A percentile compares a stretch with the other conserved stretches of the same genome.
phyloP scores from a whole-genome alignment of 2,113 vertebrate genomes.

The Scomber colias region DNA sequence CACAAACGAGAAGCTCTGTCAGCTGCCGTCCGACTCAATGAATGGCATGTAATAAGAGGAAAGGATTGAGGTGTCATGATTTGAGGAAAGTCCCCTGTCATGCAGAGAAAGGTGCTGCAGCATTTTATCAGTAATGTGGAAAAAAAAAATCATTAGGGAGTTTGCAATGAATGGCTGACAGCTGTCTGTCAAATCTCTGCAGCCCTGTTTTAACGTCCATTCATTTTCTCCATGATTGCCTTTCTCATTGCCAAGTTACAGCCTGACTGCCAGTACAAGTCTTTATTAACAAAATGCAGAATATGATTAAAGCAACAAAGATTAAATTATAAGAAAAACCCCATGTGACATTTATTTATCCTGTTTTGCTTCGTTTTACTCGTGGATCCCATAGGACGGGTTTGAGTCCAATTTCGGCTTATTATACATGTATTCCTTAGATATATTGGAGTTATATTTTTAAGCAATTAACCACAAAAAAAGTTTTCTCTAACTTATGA shows the following conservation, averaged over 20 bases:
- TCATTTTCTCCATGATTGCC: slow-evolving; percentile 67
- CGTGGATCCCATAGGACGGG: too few species aligned
- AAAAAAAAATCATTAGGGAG: slow-evolving; percentile 53
- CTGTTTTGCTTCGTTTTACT: too few species aligned
- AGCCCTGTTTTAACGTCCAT: slow-evolving; percentile 42
- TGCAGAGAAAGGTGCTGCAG: slow-evolving; percentile 31
- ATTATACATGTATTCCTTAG: neutral
- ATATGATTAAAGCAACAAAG: slow-evolving; percentile 23
- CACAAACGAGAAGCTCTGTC: slow-evolving; percentile 6
- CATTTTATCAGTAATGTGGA: slow-evolving; percentile 49
- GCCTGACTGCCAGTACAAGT: slow-evolving; percentile 30
- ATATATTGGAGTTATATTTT: too few species aligned
- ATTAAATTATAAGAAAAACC: neutral
- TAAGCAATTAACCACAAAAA: too few species aligned
- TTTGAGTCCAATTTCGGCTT: neutral
- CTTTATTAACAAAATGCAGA: slow-evolving; percentile 53
- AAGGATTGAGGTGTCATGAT: slow-evolving; percentile 63
- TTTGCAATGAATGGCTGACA: slow-evolving; percentile 66
- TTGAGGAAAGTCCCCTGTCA: slow-evolving; percentile 51
- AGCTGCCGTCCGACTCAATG: slow-evolving; percentile 31
- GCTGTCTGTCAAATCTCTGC: slow-evolving; percentile 71
- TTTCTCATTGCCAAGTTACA: slow-evolving; percentile 38
- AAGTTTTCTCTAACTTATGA: too few species aligned
- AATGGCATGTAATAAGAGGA: slow-evolving; percentile 65
- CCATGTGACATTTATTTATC: neutral